A percentile compares a stretch with the other conserved stretches of the same genome.
Evolutionary conservation across 2,113 vertebrate genomes (phyloP).

Genomic region (Mormyrus iriodes): DNA sequence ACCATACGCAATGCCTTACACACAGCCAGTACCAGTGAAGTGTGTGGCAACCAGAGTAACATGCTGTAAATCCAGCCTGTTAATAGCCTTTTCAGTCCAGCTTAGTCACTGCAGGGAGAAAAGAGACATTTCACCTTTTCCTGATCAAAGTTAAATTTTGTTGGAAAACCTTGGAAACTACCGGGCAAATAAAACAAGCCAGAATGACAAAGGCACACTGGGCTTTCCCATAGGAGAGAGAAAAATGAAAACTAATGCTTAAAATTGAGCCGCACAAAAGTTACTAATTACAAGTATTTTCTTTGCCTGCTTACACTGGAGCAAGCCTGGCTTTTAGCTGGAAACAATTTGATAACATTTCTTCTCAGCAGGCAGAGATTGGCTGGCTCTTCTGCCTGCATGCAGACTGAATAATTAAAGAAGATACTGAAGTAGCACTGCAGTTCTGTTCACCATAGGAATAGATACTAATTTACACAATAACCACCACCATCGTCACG

Average conservation of each 20-base stretch:
- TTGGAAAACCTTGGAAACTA: not conserved
- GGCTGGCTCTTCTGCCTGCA: slow-evolving; percentile 16
- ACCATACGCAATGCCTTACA: not conserved
- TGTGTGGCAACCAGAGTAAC: not conserved
- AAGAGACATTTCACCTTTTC: not conserved
- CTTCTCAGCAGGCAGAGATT: slow-evolving; percentile 19
- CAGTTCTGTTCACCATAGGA: not conserved
- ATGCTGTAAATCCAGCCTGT: not conserved
- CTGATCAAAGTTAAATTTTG: not conserved
- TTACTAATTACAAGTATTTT: not conserved
- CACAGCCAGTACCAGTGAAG: not conserved
- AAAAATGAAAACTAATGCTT: not conserved
- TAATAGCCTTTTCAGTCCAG: not conserved
- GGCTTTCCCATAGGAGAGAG: not conserved
- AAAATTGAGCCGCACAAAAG: not conserved
- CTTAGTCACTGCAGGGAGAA: not conserved
- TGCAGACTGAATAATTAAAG: slow-evolving; percentile 26
- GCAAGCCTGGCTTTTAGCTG: not conserved
- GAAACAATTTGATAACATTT: slow-evolving; percentile 17
- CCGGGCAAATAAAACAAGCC: not conserved
- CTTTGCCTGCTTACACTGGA: too few relatives aligned
- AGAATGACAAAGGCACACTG: not conserved
- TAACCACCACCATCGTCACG: not conserved
- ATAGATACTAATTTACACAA: not conserved
- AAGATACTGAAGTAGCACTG: slow-evolving; percentile 13